phyloP scores from a whole-genome alignment of 2,797 vertebrate genomes.

The Botia almorhae region DNA sequence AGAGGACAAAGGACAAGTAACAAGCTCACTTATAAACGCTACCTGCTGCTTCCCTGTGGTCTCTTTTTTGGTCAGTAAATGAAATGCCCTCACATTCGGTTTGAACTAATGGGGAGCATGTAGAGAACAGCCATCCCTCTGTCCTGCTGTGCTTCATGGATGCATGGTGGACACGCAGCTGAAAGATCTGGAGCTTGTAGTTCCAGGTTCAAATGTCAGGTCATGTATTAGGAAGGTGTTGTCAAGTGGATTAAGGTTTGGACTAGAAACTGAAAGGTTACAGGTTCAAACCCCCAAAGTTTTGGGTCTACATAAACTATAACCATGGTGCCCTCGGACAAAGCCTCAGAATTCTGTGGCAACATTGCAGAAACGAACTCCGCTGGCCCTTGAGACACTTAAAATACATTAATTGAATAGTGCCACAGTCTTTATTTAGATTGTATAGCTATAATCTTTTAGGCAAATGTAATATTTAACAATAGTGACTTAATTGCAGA shows the following conservation, averaged over 20 bases:
- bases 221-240: not conserved
- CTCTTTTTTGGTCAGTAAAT: conserved; percentile 8
- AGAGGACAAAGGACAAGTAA: no score
- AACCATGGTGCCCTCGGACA: not conserved
- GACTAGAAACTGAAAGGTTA: not conserved
- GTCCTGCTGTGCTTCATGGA: conserved; percentile 4
- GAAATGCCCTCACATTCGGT: not conserved
- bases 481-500: no score
- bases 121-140: conserved; percentile 25
- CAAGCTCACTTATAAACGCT: conserved; percentile 18
- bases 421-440: no score
- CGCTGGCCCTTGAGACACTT: not conserved
- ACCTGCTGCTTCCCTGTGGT: conserved; percentile 11
- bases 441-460: no score
- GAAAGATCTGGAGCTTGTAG: not conserved
- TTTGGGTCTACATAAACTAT: not conserved
- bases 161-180: no score
- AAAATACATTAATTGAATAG: no score
- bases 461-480: no score
- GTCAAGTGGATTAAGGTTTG: not conserved
- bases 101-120: not conserved
- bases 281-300: not conserved
- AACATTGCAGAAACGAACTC: not conserved
- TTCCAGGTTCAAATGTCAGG: not conserved
- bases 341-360: not conserved